phyloP scores from a whole-genome alignment of 2,113 vertebrate genomes.

The Coreoperca whiteheadi region DNA sequence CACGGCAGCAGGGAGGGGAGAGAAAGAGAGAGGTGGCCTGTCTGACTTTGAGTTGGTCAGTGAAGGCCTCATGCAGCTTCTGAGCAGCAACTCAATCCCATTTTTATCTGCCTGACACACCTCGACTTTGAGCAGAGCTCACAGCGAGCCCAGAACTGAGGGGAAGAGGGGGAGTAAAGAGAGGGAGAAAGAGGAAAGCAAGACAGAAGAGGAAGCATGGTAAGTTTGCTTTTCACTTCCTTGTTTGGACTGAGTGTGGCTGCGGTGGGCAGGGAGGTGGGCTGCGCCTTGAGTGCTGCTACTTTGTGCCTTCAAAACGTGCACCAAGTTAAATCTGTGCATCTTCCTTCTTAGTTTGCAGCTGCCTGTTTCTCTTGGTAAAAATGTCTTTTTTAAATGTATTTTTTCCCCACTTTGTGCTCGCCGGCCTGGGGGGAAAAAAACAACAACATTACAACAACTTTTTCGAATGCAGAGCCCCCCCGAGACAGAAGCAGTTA shows the following conservation, averaged over 20 bases:
- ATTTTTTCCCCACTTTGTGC: not conserved
- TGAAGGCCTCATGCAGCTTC: slow-evolving; percentile 79
- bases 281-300: slow-evolving; percentile 30
- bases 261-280: slow-evolving; percentile 52
- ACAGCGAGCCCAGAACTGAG: slow-evolving; percentile 6
- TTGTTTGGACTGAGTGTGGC: slow-evolving; percentile 42
- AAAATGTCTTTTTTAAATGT: not conserved
- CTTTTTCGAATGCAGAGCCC: slow-evolving; percentile 12
- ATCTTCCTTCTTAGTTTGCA: not conserved
- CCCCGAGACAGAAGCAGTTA: slow-evolving; percentile 5
- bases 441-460: slow-evolving; percentile 15
- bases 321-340: not conserved
- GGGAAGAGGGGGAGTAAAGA: slow-evolving; percentile 1
- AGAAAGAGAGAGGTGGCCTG: slow-evolving; percentile 76
- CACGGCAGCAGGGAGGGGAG: slow-evolving; percentile 38
- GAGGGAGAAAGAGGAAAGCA: not conserved
- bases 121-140: slow-evolving; percentile 40
- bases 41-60: slow-evolving; percentile 83
- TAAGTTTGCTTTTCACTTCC: slow-evolving; percentile 52
- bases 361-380: not conserved
- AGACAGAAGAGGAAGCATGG: slow-evolving; percentile 71
- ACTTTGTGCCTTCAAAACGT: not conserved
- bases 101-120: slow-evolving; percentile 67
- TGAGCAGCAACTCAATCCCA: slow-evolving; percentile 65
- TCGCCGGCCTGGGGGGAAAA: not conserved